Percentiles rank a stretch among this genome's conserved stretches.
Evolutionary conservation across 2,888 invertebrate species (phyloP).

Genomic region (Lepidochitona cinerea): DNA sequence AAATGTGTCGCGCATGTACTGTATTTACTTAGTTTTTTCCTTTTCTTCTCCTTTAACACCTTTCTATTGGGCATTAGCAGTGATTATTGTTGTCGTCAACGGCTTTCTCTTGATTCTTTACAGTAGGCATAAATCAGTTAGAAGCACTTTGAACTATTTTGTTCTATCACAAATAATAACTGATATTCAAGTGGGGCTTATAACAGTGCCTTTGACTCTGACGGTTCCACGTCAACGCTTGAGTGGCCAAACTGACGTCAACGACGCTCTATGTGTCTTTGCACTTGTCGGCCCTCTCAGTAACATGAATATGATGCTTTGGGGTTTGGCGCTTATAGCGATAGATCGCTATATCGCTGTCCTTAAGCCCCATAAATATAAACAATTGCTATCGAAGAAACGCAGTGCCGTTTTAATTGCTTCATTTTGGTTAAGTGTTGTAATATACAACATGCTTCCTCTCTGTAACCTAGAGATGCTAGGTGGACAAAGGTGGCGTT

Average conservation of each 20-base stretch:
- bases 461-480: neutral
- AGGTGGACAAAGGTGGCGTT: neutral
- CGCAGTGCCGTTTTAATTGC: neutral
- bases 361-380: neutral
- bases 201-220: neutral
- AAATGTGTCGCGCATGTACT: too few species aligned
- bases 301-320: neutral
- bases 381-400: neutral
- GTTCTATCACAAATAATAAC: neutral
- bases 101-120: neutral
- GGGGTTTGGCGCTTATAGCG: neutral
- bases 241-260: neutral
- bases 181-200: neutral
- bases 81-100: neutral
- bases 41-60: too few species aligned
- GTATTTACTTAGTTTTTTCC: too few species aligned
- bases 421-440: neutral
- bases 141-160: neutral
- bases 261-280: neutral
- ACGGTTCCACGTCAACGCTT: neutral
- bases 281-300: neutral
- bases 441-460: neutral
- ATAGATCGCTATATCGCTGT: neutral
- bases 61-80: neutral
- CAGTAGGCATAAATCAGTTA: neutral